phyloP scores from a whole-genome alignment of 2,797 vertebrate genomes.

The Zenarchopterus dispar region DNA sequence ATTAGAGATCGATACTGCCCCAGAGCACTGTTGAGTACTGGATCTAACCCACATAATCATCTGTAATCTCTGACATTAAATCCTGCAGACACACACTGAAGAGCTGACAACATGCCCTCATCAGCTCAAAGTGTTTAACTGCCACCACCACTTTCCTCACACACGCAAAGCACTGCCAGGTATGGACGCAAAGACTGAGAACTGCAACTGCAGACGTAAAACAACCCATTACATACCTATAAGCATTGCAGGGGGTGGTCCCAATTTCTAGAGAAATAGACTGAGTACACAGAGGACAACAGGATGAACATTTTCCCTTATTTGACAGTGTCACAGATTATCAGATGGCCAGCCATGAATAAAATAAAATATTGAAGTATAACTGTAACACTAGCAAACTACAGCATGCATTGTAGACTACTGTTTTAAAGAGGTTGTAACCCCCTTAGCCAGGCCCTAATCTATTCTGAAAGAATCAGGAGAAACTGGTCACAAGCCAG shows the following conservation, averaged over 20 bases:
- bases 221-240: constrained; percentile 7
- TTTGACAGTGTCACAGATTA: constrained; percentile 6
- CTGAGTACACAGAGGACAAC: constrained; percentile 1
- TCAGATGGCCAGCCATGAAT: constrained; percentile 20
- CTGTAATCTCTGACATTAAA: constrained; percentile 76
- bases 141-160: constrained; percentile 25
- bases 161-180: constrained; percentile 16
- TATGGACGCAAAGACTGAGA: constrained; percentile 15
- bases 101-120: constrained; percentile 59
- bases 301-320: constrained; percentile 7
- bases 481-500: constrained; percentile 18
- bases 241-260: not conserved
- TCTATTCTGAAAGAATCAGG: constrained; percentile 27
- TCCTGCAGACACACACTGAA: constrained; percentile 64
- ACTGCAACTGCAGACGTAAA: constrained; percentile 17
- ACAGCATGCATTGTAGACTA: constrained; percentile 1
- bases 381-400: constrained; percentile 3
- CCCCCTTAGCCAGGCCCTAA: constrained; percentile 6
- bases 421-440: constrained; percentile 18
- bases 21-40: constrained; percentile 51
- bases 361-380: constrained; percentile 23
- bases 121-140: constrained; percentile 56
- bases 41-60: constrained; percentile 74
- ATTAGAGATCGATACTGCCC: constrained; percentile 64
- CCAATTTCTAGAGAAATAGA: constrained; percentile 12